Percentiles rank a stretch among this genome's conserved stretches.
Evolutionary conservation across 2,888 invertebrate genomes (phyloP).

Genomic region (Cheilosia pagana): DNA sequence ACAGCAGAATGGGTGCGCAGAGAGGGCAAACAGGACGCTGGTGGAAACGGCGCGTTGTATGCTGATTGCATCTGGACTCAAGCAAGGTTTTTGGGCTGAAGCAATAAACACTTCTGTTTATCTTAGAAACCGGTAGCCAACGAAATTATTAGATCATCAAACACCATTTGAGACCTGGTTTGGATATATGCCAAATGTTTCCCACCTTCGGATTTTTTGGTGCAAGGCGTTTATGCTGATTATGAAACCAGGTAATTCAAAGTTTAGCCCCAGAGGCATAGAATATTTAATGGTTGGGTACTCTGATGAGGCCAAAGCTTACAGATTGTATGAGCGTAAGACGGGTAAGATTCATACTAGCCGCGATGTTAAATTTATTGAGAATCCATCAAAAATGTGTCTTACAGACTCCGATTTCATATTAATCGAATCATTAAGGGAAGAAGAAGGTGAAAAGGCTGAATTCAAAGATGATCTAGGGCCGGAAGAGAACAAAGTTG

Average conservation of each 20-base stretch:
- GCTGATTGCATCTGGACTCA: conserved; percentile 56
- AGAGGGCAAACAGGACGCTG: too few relatives aligned
- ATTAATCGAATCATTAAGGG: conserved; percentile 5
- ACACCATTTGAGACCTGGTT: conserved; percentile 74
- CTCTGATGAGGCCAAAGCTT: conserved; percentile 34
- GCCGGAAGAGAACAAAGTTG: neutral
- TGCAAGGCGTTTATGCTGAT: conserved; percentile 38
- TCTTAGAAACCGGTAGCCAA: conserved; percentile 43
- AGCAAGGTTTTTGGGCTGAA: conserved; percentile 72
- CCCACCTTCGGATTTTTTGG: conserved; percentile 44
- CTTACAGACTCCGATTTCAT: conserved; percentile 26
- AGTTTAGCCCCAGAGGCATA: conserved; percentile 37
- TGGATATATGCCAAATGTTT: conserved; percentile 52
- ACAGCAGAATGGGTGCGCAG: too few relatives aligned
- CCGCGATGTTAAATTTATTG: conserved; percentile 30
- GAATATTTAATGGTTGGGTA: conserved; percentile 48
- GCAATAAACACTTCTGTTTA: conserved; percentile 45
- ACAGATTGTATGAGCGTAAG: conserved; percentile 39
- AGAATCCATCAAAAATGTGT: conserved; percentile 35
- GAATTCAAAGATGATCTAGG: neutral
- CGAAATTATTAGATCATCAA: conserved; percentile 32
- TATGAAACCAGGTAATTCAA: conserved; percentile 37
- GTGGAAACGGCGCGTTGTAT: too few relatives aligned
- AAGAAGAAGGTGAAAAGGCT: conserved; percentile 1
- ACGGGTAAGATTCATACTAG: conserved; percentile 36